Percentiles rank a stretch among this genome's conserved stretches.
Evolutionary conservation across 2,797 vertebrate genomes (phyloP).

Genomic region (Champsocephalus gunnari): DNA sequence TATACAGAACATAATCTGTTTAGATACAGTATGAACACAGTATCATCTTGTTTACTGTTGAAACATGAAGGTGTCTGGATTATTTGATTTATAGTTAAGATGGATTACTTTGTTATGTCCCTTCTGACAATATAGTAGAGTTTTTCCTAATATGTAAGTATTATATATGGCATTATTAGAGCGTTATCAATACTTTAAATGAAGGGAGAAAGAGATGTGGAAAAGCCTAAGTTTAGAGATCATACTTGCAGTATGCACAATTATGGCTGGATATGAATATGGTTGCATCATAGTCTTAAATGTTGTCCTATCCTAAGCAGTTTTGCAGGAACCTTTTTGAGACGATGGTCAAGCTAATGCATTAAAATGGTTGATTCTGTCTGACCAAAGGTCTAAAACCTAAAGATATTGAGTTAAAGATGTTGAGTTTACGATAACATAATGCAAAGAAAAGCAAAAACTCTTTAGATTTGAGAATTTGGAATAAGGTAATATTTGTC

Average conservation of each 20-base stretch:
- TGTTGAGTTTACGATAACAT: neutral
- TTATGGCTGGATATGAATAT: neutral
- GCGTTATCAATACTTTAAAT: neutral
- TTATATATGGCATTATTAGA: neutral
- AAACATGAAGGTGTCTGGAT: constrained; percentile 1
- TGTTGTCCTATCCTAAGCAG: neutral
- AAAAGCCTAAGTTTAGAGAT: neutral
- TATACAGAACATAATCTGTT: neutral
- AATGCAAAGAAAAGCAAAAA: neutral
- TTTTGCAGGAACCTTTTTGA: neutral
- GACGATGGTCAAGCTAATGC: neutral
- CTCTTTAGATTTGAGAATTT: neutral
- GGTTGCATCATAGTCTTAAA: neutral
- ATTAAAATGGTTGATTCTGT: neutral
- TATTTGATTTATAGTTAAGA: neutral
- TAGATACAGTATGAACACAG: neutral
- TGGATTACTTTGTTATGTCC: too few species aligned
- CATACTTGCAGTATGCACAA: neutral
- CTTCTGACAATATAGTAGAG: too few species aligned
- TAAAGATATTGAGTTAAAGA: neutral
- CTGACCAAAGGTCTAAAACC: neutral
- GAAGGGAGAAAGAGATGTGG: neutral
- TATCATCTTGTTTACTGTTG: neutral
- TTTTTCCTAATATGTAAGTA: neutral
- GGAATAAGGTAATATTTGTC: neutral